phyloP scores from a whole-genome alignment of 2,113 vertebrate genomes.

The Cyanoderma ruficeps region DNA sequence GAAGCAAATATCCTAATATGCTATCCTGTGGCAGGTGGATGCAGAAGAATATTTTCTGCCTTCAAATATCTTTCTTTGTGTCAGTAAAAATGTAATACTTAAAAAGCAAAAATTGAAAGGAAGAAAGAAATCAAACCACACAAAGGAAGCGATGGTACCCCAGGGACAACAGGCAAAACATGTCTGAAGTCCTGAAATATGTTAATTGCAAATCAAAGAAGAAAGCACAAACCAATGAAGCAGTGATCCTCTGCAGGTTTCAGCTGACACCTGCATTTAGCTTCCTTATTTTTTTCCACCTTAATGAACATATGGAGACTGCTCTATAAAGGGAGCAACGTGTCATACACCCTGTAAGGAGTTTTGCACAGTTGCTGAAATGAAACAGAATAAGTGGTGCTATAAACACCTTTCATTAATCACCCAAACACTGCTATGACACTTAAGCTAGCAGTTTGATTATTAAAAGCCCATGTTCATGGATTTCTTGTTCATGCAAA shows the following conservation, averaged over 20 bases:
- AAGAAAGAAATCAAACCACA: not conserved
- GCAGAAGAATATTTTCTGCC: not conserved
- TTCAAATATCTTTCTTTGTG: not conserved
- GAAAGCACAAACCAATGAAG: conserved; percentile 19
- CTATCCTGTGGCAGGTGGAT: not conserved
- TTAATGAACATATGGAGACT: conserved; percentile 52
- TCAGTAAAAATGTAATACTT: not conserved
- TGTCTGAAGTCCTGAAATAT: conserved; percentile 33
- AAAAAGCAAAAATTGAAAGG: not conserved
- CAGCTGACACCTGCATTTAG: conserved; percentile 43
- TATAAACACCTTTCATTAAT: conserved; percentile 55
- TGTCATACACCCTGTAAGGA: not conserved
- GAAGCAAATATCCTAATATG: not conserved
- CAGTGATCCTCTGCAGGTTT: conserved; percentile 38
- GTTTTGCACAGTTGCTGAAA: conserved; percentile 7
- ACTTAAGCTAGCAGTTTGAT: conserved; percentile 18
- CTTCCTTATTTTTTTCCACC: not conserved
- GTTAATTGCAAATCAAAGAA: conserved; percentile 51
- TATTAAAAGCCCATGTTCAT: conserved; percentile 5
- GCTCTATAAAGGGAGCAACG: conserved; percentile 10
- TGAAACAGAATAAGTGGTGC: conserved; percentile 19
- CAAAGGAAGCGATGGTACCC: not conserved
- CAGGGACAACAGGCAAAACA: not conserved
- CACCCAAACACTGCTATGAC: conserved; percentile 20
- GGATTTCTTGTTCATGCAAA: conserved; percentile 20